A percentile compares a stretch with the other conserved stretches of the same genome.
phyloP scores from a whole-genome alignment of 2,797 vertebrate genomes.

The Periophthalmus magnuspinnatus region DNA sequence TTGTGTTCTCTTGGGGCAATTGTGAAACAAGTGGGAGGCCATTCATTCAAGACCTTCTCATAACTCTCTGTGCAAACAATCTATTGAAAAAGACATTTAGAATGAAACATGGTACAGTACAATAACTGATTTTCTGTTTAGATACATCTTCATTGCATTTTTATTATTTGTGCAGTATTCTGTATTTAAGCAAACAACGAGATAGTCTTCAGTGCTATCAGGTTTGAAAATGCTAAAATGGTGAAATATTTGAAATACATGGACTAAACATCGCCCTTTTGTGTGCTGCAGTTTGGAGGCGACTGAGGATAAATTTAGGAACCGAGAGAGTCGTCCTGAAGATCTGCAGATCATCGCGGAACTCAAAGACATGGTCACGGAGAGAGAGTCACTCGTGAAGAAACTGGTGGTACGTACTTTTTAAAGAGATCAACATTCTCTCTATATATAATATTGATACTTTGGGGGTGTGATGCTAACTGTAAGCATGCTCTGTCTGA shows the following conservation, averaged over 20 bases:
- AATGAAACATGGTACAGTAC: not conserved
- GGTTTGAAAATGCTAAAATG: not conserved
- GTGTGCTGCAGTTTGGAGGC: slow-evolving; percentile 86
- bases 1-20: slow-evolving; percentile 16
- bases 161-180: not conserved
- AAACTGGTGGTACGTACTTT: slow-evolving; percentile 91
- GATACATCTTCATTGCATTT: not conserved
- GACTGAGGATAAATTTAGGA: slow-evolving; percentile 95
- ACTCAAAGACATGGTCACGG: slow-evolving; percentile 93
- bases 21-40: slow-evolving; percentile 21
- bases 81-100: not conserved
- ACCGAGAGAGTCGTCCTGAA: slow-evolving; percentile 93
- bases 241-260: not conserved
- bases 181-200: not conserved
- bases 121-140: not conserved
- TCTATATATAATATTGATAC: too few species aligned
- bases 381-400: slow-evolving; percentile 95
- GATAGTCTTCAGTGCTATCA: not conserved
- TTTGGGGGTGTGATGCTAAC: too few species aligned
- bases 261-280: not conserved
- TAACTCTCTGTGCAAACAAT: not conserved
- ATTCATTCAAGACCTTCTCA: slow-evolving; percentile 24
- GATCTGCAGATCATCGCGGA: slow-evolving; percentile 95
- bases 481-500: too few species aligned
- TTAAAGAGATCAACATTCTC: too few species aligned